phyloP scores from a whole-genome alignment of 2,113 vertebrate genomes.

The Ictidomys tridecemlineatus region DNA sequence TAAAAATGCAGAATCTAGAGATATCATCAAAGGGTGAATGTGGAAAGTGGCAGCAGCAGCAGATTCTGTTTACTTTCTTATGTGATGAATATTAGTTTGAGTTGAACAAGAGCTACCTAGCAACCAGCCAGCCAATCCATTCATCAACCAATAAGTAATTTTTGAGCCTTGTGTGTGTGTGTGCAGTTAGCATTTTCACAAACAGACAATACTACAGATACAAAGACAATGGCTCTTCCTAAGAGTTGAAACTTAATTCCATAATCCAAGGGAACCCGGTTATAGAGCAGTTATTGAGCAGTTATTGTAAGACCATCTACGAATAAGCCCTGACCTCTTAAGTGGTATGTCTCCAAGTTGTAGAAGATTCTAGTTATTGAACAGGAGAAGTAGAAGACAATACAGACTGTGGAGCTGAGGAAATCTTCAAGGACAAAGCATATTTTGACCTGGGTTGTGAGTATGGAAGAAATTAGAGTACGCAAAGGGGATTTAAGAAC shows the following conservation, averaged over 20 bases:
- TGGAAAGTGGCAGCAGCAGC: background rate
- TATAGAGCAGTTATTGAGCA: background rate
- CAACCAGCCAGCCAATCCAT: background rate
- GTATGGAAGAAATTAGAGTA: background rate
- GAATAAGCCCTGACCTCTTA: background rate
- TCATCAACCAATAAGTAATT: background rate
- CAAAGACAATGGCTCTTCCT: background rate
- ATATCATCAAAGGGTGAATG: background rate
- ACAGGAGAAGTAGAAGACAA: background rate
- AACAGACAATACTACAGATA: background rate
- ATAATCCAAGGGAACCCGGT: background rate
- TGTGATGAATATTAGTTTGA: background rate
- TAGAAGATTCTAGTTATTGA: background rate
- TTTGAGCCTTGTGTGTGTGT: background rate
- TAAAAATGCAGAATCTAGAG: background rate
- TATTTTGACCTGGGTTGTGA: background rate
- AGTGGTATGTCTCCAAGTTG: background rate
- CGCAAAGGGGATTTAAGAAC: background rate
- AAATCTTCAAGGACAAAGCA: background rate
- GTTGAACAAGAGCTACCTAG: background rate
- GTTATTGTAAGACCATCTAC: background rate
- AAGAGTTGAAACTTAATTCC: background rate
- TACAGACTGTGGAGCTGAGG: background rate
- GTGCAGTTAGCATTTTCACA: background rate
- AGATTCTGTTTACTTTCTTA: background rate